These are phyloP conservation scores for Rhagonycha lutea DNA, from an alignment of 2,888 invertebrate genomes.

Conservation along the genomic window DNA sequence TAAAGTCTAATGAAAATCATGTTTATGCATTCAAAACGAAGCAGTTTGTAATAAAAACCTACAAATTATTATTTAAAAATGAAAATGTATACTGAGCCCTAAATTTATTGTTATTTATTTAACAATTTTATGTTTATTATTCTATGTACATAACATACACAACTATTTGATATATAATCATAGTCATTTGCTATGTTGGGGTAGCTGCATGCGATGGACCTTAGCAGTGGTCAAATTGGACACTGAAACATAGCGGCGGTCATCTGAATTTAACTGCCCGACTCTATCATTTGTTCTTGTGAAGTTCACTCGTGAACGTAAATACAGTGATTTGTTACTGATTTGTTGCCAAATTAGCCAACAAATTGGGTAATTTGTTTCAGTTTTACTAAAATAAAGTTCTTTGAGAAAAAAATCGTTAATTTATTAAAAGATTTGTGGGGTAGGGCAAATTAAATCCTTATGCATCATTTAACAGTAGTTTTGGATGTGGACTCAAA, in stretches of 20 bases:
- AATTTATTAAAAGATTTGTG: neutral
- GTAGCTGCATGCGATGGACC: slow-evolving; percentile 21
- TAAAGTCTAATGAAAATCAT: too few species aligned
- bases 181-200: slow-evolving; percentile 2
- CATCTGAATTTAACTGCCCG: slow-evolving; percentile 49
- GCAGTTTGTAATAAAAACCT: neutral
- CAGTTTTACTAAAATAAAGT: neutral
- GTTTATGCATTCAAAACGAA: too few species aligned
- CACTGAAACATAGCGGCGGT: slow-evolving; percentile 50
- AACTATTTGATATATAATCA: slow-evolving; percentile 1
- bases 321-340: slow-evolving; percentile 47
- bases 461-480: neutral
- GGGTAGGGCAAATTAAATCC: neutral
- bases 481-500: slow-evolving; percentile 1
- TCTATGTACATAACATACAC: neutral
- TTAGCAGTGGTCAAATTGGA: slow-evolving; percentile 27
- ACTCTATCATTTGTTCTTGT: slow-evolving; percentile 44
- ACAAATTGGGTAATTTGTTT: slow-evolving; percentile 31
- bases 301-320: slow-evolving; percentile 34
- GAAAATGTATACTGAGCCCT: neutral
- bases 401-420: neutral
- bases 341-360: slow-evolving; percentile 48
- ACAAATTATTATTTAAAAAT: neutral
- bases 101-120: neutral
- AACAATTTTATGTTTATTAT: neutral